Conservation (phyloP, 2,888 invertebrate species). For the Scaptomyza polygonia region DNA sequence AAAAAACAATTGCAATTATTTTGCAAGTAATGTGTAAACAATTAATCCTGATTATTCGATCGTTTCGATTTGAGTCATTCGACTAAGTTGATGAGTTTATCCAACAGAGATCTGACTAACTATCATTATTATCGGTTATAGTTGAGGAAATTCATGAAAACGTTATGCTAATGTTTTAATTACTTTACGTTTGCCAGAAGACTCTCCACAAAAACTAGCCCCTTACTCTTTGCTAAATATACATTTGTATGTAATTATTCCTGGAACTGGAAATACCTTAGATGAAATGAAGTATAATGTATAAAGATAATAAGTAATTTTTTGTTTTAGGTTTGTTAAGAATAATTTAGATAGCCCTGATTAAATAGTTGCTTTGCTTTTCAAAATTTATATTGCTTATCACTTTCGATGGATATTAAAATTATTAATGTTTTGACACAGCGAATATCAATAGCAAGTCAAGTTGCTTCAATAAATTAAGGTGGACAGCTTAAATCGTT, state of each 20-base stretch:
- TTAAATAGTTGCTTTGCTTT: background rate
- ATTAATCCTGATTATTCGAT: slow-evolving; percentile 1
- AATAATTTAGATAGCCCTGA: background rate
- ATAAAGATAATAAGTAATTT: no score
- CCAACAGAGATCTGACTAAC: background rate
- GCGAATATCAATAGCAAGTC: background rate
- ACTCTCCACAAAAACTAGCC: background rate
- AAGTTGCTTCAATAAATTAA: background rate
- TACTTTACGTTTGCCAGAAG: background rate
- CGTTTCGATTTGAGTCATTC: background rate
- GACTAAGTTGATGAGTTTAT: background rate
- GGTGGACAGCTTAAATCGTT: slow-evolving; percentile 1
- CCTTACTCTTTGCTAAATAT: background rate
- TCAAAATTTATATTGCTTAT: background rate
- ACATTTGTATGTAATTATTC: no score
- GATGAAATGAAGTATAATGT: no score
- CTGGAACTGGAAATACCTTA: background rate
- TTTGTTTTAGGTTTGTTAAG: background rate
- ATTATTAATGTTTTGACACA: background rate
- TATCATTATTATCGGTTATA: background rate
- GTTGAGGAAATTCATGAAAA: background rate
- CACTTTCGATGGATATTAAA: background rate
- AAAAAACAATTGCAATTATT: background rate
- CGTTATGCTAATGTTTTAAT: no score
- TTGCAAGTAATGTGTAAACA: background rate